Base-by-base conservation (phyloP, 1,140 invertebrate genomes). In the Drepana arcuata region DNA sequence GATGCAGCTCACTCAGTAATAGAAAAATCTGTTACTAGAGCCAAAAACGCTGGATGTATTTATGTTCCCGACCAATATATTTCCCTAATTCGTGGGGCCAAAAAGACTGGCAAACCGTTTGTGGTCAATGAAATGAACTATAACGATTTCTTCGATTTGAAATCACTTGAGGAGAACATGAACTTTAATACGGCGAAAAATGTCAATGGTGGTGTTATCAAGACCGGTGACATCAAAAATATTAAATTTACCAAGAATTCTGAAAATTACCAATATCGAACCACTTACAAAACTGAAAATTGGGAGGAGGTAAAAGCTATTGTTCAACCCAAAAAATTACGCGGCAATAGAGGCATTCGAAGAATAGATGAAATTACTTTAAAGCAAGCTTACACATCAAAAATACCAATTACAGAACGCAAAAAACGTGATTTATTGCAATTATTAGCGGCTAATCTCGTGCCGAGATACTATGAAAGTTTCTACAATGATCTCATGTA, bases 251-350 rank as follows among this genome's bases (percentile, higher is more conserved):
- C 13, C 14, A 45, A 50, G 27, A 44, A 41, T 44, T 29, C 23
- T 13, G 46, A 16, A 7, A 48, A 48, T 43, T 40, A 48, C 27
- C 26, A 43, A 39, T 48, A 48, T 43, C 34, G 40, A 43, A 48
- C 21, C 18, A 18, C 39, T 27, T 41, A 47, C 11, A 46, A 46
- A 23, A 41, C 43, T 28, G 33, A 34, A 23, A 33, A 41, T 13
- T 41, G 38, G 32, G 32, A 42, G 18, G 32, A 34, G 25, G 40
- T 25, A 23, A 42, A 42, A 42, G 40, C 40, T 34, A 42, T 42
- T 23, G 5, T 35, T 29, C 16, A 35, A 34, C 32, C 32, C n/a
- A 42, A 35, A 29, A 42, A 35, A 29, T 35, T 42, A 34, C 32
- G 40, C 14, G 25, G 40, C 14, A 30, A 25, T 42, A 21, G 40